phyloP scores from a whole-genome alignment of 1,140 invertebrate genomes.

The Metaphire vulgaris region DNA sequence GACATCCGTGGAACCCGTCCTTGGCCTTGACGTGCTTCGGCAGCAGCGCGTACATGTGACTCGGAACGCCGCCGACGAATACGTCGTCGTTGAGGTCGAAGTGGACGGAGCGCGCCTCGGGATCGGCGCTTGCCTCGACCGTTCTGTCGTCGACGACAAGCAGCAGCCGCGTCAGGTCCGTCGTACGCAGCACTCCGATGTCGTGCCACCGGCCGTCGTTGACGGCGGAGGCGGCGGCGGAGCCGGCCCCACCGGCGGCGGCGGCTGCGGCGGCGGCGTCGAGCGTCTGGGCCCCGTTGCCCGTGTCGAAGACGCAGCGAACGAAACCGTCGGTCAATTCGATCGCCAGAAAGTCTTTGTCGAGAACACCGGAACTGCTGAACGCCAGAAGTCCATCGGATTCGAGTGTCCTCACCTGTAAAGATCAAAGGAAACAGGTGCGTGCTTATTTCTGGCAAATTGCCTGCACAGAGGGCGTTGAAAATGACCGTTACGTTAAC shows the following conservation, averaged over 20 bases:
- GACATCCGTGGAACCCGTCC: slow-evolving; percentile 14
- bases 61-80: slow-evolving; percentile 9
- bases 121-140: neutral
- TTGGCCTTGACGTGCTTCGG: slow-evolving; percentile 4
- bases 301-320: slow-evolving; percentile 46
- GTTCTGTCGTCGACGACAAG: slow-evolving; percentile 5
- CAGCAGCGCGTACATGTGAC: slow-evolving; percentile 6
- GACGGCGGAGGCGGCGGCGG: slow-evolving; percentile 34
- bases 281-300: slow-evolving; percentile 40
- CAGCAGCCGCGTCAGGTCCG: too few species aligned
- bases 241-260: too few species aligned
- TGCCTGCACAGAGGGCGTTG: too few species aligned
- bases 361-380: slow-evolving; percentile 20
- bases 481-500: too few species aligned
- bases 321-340: slow-evolving; percentile 44
- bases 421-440: too few species aligned
- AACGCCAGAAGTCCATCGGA: neutral
- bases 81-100: slow-evolving; percentile 23
- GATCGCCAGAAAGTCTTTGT: slow-evolving; percentile 46
- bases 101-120: slow-evolving; percentile 10
- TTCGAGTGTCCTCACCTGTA: slow-evolving; percentile 1
- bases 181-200: neutral
- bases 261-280: too few species aligned
- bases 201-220: slow-evolving; percentile 17
- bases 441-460: too few species aligned